These are phyloP conservation scores for Grammomys surdaster DNA, from an alignment of 2,113 vertebrate species.

Conservation along the genomic window DNA sequence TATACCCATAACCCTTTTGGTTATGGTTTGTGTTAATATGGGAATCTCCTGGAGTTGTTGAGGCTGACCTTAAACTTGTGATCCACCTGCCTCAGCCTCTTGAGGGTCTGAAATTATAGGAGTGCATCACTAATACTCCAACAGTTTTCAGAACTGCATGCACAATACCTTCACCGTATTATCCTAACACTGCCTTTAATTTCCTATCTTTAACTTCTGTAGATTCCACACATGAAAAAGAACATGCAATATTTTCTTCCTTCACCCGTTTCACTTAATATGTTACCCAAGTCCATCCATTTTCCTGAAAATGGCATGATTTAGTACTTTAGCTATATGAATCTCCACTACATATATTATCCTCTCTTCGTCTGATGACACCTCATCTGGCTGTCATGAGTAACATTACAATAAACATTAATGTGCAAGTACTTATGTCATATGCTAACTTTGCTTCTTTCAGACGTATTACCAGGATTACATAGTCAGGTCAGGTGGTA, in stretches of 20 bases:
- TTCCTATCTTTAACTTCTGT: not conserved
- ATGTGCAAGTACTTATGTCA: too few species aligned
- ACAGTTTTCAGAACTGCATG: not conserved
- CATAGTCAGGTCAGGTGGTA: not conserved
- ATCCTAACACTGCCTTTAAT: not conserved
- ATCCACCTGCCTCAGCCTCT: not conserved
- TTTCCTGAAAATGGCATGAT: not conserved
- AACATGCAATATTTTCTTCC: not conserved
- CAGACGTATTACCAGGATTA: not conserved
- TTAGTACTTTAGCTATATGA: not conserved
- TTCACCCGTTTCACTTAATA: not conserved
- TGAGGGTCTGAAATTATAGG: too few species aligned
- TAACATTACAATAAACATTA: not conserved
- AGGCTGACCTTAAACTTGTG: not conserved
- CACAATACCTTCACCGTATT: not conserved
- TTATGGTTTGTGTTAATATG: not conserved
- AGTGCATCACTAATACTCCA: not conserved
- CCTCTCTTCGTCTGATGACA: not conserved
- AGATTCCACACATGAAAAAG: not conserved
- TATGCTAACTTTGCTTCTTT: not conserved
- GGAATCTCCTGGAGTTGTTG: not conserved
- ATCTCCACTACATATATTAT: not conserved
- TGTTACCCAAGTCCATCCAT: not conserved
- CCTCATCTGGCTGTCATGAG: not conserved
- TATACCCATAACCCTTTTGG: not conserved